These are phyloP conservation scores for Empis stercorea DNA, from an alignment of 2,888 invertebrate species.

Conservation along the genomic window DNA sequence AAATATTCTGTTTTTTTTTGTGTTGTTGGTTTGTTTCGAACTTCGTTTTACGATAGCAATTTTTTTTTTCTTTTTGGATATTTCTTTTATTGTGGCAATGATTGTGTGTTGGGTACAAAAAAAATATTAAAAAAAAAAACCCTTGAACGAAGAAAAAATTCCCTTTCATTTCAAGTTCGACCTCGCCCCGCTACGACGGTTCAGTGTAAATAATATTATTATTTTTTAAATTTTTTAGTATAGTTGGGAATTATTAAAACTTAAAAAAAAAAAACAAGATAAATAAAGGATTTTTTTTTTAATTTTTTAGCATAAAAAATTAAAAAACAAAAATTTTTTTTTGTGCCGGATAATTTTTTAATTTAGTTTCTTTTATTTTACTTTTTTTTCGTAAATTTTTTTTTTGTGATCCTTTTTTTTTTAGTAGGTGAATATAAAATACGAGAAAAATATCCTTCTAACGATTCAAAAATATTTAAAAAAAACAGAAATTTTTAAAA, in stretches of 20 bases:
- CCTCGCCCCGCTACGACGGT: constrained; percentile 17
- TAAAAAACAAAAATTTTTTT: not conserved
- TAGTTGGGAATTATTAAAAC: not conserved
- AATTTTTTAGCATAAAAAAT: not conserved
- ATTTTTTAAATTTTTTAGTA: constrained; percentile 3
- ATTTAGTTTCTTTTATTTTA: no score
- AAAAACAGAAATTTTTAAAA: no score
- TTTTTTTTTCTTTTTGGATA: not conserved
- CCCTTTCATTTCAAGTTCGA: constrained; percentile 27
- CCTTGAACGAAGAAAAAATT: constrained; percentile 17
- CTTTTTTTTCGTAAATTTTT: no score
- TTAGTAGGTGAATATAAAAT: no score
- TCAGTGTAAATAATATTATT: constrained; percentile 7
- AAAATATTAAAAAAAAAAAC: constrained; percentile 16
- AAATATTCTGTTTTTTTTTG: no score
- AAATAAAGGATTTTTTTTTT: no score
- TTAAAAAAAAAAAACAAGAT: no score
- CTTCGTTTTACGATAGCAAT: no score
- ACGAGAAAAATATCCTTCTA: not conserved
- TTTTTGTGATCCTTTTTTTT: no score
- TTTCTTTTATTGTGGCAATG: not conserved
- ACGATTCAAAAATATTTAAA: not conserved
- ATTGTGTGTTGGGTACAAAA: constrained; percentile 7
- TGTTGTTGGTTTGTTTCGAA: no score
- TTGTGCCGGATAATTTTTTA: not conserved